Conservation (phyloP, 2,888 invertebrate genomes). For the Papilio demoleus region DNA sequence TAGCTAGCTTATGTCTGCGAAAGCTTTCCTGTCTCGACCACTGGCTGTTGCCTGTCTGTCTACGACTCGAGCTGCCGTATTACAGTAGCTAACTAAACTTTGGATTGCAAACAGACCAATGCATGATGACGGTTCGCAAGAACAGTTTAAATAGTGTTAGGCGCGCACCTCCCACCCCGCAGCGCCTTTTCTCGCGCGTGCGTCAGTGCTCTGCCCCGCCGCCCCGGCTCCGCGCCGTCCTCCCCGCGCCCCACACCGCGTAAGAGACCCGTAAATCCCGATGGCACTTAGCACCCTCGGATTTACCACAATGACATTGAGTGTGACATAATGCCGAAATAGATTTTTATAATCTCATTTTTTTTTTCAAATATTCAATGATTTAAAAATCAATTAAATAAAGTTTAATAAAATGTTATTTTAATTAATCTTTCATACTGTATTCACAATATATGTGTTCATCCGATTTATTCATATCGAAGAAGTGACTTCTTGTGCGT, state of each 20-base stretch:
- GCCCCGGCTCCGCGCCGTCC: constrained; percentile 33
- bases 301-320: constrained; percentile 39
- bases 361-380: too few relatives aligned
- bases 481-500: neutral
- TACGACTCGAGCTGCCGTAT: constrained; percentile 81
- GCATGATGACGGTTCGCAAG: constrained; percentile 85
- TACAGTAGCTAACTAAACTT: constrained; percentile 85
- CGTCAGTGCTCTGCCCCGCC: constrained; percentile 70
- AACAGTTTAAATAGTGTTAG: constrained; percentile 86
- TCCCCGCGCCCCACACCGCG: constrained; percentile 45
- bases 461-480: neutral
- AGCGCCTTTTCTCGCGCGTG: constrained; percentile 84
- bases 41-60: constrained; percentile 85
- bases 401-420: too few relatives aligned
- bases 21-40: constrained; percentile 83
- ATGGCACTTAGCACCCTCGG: constrained; percentile 46
- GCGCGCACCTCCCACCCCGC: constrained; percentile 82
- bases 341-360: too few relatives aligned
- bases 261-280: constrained; percentile 42
- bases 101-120: constrained; percentile 88
- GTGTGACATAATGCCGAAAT: constrained; percentile 13
- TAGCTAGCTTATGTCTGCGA: constrained; percentile 83
- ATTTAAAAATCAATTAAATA: too few relatives aligned
- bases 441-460: too few relatives aligned
- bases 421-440: neutral